Conservation (phyloP, 2,888 invertebrate genomes). For the Heliconius cydno region DNA sequence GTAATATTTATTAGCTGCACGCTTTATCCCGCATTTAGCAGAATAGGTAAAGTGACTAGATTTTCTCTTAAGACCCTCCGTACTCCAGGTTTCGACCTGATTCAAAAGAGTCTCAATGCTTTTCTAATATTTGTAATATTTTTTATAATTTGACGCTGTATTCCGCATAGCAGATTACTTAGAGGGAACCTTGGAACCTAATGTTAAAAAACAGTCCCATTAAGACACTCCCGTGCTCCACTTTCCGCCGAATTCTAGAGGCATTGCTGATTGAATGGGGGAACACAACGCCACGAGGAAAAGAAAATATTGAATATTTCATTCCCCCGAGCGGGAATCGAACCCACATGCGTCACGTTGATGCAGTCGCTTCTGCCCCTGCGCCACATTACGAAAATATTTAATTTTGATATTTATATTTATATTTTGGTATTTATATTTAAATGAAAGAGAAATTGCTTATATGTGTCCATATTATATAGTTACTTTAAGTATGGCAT, state of each 20-base stretch:
- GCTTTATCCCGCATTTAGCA: background rate
- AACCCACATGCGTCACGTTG: background rate
- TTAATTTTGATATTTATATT: background rate
- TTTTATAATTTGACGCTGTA: background rate
- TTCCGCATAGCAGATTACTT: background rate
- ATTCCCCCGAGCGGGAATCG: background rate
- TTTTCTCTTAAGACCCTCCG: too few relatives aligned
- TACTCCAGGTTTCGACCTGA: too few relatives aligned
- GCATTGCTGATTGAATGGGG: background rate
- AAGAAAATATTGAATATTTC: background rate
- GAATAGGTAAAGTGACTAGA: background rate
- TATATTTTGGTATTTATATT: too few relatives aligned
- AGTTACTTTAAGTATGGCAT: slow-evolving; percentile 13
- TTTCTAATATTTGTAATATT: too few relatives aligned
- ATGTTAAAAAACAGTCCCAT: background rate
- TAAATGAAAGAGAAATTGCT: slow-evolving; percentile 10
- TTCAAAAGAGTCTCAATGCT: too few relatives aligned
- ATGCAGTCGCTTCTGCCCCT: background rate
- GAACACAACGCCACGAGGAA: background rate
- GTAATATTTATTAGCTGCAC: background rate
- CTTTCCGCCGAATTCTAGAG: background rate
- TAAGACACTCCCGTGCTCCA: background rate
- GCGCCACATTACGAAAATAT: background rate
- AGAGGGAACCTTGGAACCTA: background rate
- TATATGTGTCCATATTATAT: background rate